Conservation (phyloP, 2,888 invertebrate species). For the Halictus quadricinctus region DNA sequence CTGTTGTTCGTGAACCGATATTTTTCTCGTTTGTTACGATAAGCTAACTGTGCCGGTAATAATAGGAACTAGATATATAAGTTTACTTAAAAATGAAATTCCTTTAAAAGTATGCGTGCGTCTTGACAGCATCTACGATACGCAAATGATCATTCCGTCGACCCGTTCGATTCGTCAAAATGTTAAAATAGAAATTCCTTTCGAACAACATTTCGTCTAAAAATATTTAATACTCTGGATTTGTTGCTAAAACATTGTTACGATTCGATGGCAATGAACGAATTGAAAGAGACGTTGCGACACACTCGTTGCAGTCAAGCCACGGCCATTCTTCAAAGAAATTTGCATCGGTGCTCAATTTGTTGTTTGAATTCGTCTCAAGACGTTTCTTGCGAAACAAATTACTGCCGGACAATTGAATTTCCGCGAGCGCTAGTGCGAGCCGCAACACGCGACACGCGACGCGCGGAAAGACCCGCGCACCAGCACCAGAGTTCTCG, state of each 20-base stretch:
- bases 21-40: slow-evolving; percentile 16
- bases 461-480: background rate
- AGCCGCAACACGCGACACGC: background rate
- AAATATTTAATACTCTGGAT: slow-evolving; percentile 10
- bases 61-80: slow-evolving; percentile 76
- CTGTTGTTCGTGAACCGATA: slow-evolving; percentile 20
- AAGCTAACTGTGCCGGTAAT: slow-evolving; percentile 44
- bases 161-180: slow-evolving; percentile 23
- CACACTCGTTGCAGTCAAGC: slow-evolving; percentile 27
- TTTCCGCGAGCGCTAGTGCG: background rate
- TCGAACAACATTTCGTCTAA: background rate
- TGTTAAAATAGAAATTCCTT: slow-evolving; percentile 28
- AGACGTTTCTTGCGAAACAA: slow-evolving; percentile 25
- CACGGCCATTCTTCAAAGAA: slow-evolving; percentile 28
- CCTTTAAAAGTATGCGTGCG: slow-evolving; percentile 32
- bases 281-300: slow-evolving; percentile 21
- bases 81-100: slow-evolving; percentile 48
- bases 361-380: slow-evolving; percentile 15
- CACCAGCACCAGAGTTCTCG: background rate
- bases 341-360: slow-evolving; percentile 31
- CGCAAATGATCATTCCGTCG: background rate
- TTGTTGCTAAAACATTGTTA: slow-evolving; percentile 13
- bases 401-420: slow-evolving; percentile 1
- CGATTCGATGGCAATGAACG: background rate
- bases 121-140: slow-evolving; percentile 31